These are phyloP conservation scores for Uria lomvia DNA, from an alignment of 2,113 vertebrate genomes.

Conservation along the genomic window DNA sequence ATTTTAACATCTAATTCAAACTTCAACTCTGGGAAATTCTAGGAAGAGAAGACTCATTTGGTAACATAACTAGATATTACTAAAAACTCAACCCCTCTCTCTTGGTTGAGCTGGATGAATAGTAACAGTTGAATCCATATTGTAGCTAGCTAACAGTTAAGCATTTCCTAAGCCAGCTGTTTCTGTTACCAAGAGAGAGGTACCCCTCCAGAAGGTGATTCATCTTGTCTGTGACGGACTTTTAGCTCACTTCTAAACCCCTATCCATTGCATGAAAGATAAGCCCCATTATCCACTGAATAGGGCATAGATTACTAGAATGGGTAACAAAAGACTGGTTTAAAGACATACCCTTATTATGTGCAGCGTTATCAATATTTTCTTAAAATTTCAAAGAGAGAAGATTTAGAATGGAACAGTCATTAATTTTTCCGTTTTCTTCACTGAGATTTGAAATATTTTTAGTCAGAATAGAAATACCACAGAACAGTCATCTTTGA, in stretches of 20 bases:
- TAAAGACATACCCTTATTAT: background rate
- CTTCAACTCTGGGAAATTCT: background rate
- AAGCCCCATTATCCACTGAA: background rate
- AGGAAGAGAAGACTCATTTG: background rate
- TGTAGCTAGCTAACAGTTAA: background rate
- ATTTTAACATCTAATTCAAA: background rate
- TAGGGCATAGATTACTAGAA: background rate
- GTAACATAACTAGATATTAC: background rate
- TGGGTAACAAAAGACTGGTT: background rate
- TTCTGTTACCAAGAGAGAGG: background rate
- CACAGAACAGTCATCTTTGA: background rate
- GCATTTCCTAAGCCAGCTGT: background rate
- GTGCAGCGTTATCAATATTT: background rate
- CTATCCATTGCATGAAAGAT: background rate
- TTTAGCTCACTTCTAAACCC: background rate
- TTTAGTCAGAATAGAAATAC: background rate
- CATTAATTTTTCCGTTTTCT: background rate
- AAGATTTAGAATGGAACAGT: background rate
- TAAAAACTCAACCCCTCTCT: background rate
- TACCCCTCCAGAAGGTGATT: background rate
- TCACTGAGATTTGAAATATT: background rate
- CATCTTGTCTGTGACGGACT: background rate
- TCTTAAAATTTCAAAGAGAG: background rate
- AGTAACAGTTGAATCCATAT: background rate
- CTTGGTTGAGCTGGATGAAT: background rate